Evolutionary conservation across 35 echinoderm and acorn worm genomes (phyloP).

Genomic region (Heliocidaris erythrogramma): DNA sequence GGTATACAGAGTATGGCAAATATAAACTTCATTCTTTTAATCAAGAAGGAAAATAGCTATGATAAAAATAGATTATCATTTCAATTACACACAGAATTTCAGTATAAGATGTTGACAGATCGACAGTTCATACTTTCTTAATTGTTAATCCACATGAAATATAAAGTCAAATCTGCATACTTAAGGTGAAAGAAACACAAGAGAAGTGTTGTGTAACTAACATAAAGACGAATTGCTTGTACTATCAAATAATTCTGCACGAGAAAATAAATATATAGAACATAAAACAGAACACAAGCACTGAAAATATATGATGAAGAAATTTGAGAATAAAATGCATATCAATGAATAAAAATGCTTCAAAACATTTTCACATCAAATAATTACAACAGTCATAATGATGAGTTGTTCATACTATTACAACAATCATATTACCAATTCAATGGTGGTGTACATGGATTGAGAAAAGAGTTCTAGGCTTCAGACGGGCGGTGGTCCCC

Average conservation of each 20-base stretch:
- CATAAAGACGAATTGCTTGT: not conserved
- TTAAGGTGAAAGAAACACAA: not conserved
- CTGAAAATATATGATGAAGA: not conserved
- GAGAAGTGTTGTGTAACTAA: not conserved
- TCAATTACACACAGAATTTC: not conserved
- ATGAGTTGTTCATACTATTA: not conserved
- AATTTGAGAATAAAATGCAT: no score
- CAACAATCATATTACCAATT: not conserved
- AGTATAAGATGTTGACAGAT: not conserved
- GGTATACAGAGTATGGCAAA: not conserved
- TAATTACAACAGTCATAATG: not conserved
- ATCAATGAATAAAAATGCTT: not conserved
- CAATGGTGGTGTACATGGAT: not conserved
- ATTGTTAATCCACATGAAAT: not conserved
- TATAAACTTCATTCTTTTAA: not conserved
- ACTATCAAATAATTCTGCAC: not conserved
- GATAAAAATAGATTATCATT: slow-evolving; percentile 4
- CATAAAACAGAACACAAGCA: not conserved
- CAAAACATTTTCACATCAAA: not conserved
- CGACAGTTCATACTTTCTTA: not conserved
- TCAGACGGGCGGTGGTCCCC: slow-evolving; percentile 88
- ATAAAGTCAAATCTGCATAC: not conserved
- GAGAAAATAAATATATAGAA: not conserved
- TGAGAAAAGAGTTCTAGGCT: no score
- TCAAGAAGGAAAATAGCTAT: not conserved